Evolutionary conservation across 2,888 invertebrate species (phyloP).

Genomic region (Bombylius major): DNA sequence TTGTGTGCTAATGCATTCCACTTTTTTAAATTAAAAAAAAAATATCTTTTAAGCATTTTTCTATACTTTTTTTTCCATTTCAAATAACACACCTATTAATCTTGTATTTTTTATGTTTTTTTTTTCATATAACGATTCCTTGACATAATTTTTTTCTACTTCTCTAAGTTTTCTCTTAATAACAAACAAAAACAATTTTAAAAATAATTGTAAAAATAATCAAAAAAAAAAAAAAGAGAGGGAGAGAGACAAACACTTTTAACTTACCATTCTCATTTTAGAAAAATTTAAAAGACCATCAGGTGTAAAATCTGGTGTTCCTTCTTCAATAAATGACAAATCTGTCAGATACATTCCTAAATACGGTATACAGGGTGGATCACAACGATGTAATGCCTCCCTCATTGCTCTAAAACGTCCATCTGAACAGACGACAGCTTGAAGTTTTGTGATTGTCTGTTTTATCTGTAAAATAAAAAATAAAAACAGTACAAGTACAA

Average conservation of each 20-base stretch:
- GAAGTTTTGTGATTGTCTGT: constrained; percentile 76
- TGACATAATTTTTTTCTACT: too few species aligned
- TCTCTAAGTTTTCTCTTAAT: too few species aligned
- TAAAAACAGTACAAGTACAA: background rate
- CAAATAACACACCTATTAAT: too few species aligned
- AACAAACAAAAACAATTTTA: too few species aligned
- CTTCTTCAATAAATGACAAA: constrained; percentile 85
- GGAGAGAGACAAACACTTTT: constrained; percentile 1
- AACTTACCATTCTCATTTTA: constrained; percentile 81
- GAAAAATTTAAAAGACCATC: constrained; percentile 83
- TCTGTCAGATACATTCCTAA: constrained; percentile 83
- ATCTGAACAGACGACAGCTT: constrained; percentile 76
- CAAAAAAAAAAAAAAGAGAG: background rate
- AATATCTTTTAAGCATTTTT: too few species aligned
- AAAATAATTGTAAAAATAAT: background rate
- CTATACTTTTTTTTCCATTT: too few species aligned
- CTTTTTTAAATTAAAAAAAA: too few species aligned
- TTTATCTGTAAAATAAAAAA: constrained; percentile 51
- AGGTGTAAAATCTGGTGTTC: constrained; percentile 79
- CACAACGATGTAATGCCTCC: constrained; percentile 79
- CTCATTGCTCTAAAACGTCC: constrained; percentile 75
- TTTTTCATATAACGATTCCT: too few species aligned
- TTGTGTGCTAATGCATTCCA: too few species aligned
- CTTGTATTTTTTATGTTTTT: too few species aligned
- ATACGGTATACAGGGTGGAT: constrained; percentile 78